Conservation (phyloP, 2,113 vertebrate genomes). For the Erythrocebus patas region DNA sequence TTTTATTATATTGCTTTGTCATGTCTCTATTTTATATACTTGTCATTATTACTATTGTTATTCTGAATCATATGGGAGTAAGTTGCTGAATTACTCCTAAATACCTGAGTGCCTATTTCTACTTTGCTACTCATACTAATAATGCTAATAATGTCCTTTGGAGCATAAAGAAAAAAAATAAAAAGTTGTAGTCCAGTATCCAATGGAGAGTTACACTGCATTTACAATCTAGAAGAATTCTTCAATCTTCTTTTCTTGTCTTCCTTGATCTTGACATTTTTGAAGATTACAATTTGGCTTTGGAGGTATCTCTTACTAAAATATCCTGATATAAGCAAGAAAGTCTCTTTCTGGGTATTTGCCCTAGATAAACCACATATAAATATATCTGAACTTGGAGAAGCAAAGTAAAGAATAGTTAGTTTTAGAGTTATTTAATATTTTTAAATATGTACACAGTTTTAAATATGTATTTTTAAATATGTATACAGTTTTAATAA, state of each 20-base stretch:
- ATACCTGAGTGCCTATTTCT: not conserved
- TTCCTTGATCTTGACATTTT: not conserved
- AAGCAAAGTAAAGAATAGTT: not conserved
- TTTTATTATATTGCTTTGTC: not conserved
- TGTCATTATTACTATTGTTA: not conserved
- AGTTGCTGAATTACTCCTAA: not conserved
- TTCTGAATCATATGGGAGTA: not conserved
- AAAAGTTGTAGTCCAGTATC: not conserved
- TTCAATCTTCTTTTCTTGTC: not conserved
- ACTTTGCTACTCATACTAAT: not conserved
- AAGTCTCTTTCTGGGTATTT: not conserved
- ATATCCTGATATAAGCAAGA: not conserved
- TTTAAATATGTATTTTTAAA: not conserved
- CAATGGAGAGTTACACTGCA: not conserved
- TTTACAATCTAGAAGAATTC: not conserved
- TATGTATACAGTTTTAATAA: not conserved
- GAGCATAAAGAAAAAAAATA: not conserved
- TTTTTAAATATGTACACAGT: not conserved
- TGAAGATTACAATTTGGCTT: not conserved
- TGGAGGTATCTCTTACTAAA: not conserved
- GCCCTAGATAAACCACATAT: not conserved
- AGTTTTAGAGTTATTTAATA: not conserved
- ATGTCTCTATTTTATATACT: not conserved
- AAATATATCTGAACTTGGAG: not conserved
- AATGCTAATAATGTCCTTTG: not conserved